These are phyloP conservation scores for Pomacea canaliculata DNA, from an alignment of 2,888 invertebrate genomes.

Conservation along the genomic window DNA sequence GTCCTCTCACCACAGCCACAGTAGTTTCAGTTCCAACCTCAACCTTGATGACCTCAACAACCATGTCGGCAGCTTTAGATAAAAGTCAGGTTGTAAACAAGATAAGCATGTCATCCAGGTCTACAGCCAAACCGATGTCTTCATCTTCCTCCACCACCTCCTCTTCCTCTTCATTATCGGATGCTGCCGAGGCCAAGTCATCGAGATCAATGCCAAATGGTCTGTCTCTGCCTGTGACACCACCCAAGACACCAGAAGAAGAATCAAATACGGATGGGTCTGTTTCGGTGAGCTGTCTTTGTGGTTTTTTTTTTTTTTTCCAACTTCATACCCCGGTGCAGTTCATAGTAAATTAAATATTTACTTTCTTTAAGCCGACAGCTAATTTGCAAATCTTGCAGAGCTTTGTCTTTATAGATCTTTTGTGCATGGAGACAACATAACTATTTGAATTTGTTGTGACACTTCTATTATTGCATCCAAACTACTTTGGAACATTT, in stretches of 20 bases:
- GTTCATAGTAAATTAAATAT: background rate
- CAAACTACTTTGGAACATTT: no score
- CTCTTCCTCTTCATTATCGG: background rate
- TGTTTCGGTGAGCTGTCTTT: constrained; percentile 30
- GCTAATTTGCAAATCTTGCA: no score
- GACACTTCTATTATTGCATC: no score
- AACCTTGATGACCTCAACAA: background rate
- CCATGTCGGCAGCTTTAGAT: constrained; percentile 17
- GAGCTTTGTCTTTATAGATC: no score
- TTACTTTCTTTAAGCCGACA: no score
- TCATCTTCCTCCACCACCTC: background rate
- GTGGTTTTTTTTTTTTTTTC: background rate
- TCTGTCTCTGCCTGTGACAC: constrained; percentile 61
- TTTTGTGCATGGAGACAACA: no score
- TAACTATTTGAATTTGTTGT: no score
- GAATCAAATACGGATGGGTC: constrained; percentile 40
- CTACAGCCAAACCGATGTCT: background rate
- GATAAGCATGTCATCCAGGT: background rate
- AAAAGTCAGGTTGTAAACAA: background rate
- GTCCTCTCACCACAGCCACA: constrained; percentile 3
- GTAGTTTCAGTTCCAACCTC: constrained; percentile 2
- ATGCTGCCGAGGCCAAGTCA: constrained; percentile 6
- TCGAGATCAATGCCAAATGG: constrained; percentile 46
- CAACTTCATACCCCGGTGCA: background rate
- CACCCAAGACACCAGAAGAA: constrained; percentile 62